Percentiles rank a stretch among this genome's conserved stretches.
These are phyloP conservation scores for Rhodophaea formosa DNA, from an alignment of 2,888 invertebrate species.

Conservation along the genomic window DNA sequence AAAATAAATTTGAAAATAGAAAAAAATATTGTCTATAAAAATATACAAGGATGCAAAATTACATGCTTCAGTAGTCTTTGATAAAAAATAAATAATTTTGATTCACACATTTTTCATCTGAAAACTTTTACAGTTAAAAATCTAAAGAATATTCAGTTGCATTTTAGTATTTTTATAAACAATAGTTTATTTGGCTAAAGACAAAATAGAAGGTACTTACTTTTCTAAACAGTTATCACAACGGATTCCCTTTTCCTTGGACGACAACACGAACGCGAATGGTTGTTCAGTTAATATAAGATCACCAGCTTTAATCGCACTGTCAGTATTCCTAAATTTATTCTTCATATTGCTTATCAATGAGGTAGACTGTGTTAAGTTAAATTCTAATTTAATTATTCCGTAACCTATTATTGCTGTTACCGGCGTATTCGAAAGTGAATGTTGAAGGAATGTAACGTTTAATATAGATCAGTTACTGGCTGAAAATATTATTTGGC, in stretches of 20 bases:
- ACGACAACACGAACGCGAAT: slow-evolving; percentile 87
- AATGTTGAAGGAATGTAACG: slow-evolving; percentile 56
- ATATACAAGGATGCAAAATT: no score
- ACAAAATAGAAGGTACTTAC: slow-evolving; percentile 68
- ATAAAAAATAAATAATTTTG: no score
- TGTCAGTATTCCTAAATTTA: slow-evolving; percentile 59
- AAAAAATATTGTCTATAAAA: no score
- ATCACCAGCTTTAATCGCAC: slow-evolving; percentile 82
- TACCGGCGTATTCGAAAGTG: slow-evolving; percentile 35
- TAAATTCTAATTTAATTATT: slow-evolving; percentile 17
- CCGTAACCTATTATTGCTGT: slow-evolving; percentile 22
- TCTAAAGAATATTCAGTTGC: no score
- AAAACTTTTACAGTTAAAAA: no score
- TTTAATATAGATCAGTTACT: slow-evolving; percentile 41
- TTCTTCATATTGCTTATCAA: slow-evolving; percentile 60
- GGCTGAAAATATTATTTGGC: slow-evolving; percentile 64
- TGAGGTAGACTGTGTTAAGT: slow-evolving; percentile 29
- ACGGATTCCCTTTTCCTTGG: slow-evolving; percentile 84
- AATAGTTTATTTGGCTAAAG: no score
- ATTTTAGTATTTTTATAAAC: no score
- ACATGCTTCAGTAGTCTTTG: no score
- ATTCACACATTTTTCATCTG: no score
- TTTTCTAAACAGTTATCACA: slow-evolving; percentile 89
- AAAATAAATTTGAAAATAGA: no score
- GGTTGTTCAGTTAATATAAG: slow-evolving; percentile 87